Evolutionary conservation across 2,797 vertebrate species (phyloP), one percentile per base, ranked within the genome.

Genomic region (Sandelia bainsii): DNA sequence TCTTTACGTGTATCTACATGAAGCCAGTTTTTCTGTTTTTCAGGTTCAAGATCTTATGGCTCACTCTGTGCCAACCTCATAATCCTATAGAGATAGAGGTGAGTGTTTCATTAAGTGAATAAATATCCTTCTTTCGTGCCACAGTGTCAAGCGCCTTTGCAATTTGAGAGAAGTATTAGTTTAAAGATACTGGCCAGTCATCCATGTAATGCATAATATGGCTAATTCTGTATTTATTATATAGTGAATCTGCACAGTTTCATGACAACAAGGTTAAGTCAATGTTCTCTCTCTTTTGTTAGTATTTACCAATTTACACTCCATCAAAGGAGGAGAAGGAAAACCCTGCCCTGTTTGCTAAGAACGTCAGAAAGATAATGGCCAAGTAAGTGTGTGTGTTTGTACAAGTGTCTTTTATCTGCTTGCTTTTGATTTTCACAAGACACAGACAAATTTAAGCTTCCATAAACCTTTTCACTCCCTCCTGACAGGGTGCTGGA

Each of bases 61-160:
- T 98, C 49, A 97, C 97, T 2, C 89, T 99, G 84, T 99, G 98
- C 89, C 98, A 99, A 70, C 86, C 94, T 77, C 96, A 98, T 85
- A 99, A 96, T 69, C 90, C 88, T 22, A 80, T 99, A 87, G 98
- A 99, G 86, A 96, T 99, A 4, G 98, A 99, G 95, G 98, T 99
- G 85, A 91, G 95, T 88, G 20, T 1, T 69, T 42, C 13, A 34
- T 2, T 20, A 1, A 72, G 3, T 37, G n/a, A 25, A 25, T 51
- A n/a, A 5, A 9, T 9, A 3, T 8, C 10, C 2, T 42, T 29
- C 1, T n/a, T 46, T 29, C 25, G 4, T 25, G 8, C 14, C 12
- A 7, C 8, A 13, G 25, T 22, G 3, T 39, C 12, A 66, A 32
- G n/a, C n/a, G n/a, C n/a, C n/a, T n/a, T n/a, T n/a, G n/a, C n/a